Percentiles rank a stretch among this genome's conserved stretches.
Evolutionary conservation across 2,113 vertebrate genomes (phyloP).

Genomic region (Brachionichthys hirsutus): DNA sequence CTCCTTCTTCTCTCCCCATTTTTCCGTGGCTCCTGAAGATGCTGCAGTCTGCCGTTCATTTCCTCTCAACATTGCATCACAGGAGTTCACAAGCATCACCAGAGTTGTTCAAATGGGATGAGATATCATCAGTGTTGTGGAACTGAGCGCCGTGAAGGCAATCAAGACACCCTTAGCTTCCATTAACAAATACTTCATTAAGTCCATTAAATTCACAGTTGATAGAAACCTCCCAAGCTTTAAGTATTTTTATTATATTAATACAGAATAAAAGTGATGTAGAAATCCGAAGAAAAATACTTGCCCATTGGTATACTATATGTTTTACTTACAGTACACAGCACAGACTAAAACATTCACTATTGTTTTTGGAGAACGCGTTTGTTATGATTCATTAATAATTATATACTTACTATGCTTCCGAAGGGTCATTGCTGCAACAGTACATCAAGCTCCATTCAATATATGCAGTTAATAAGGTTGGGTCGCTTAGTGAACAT

Average conservation of each 20-base stretch:
- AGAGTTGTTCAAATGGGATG: conserved; percentile 51
- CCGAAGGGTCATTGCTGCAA: conserved; percentile 43
- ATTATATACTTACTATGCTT: conserved; percentile 50
- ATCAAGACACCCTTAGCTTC: conserved; percentile 53
- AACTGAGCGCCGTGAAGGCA: conserved; percentile 43
- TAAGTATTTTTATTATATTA: conserved; percentile 51
- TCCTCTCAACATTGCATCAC: conserved; percentile 41
- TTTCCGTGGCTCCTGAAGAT: conserved; percentile 41
- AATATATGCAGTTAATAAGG: conserved; percentile 64
- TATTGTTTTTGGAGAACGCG: conserved; percentile 58
- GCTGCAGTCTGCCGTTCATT: conserved; percentile 40
- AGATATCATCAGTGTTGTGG: conserved; percentile 38
- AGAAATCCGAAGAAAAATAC: conserved; percentile 46
- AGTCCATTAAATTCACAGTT: conserved; percentile 55
- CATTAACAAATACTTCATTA: conserved; percentile 66
- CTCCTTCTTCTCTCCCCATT: conserved; percentile 40
- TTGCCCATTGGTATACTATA: conserved; percentile 6
- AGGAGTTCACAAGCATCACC: conserved; percentile 38
- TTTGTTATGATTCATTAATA: conserved; percentile 56
- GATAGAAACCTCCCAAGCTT: conserved; percentile 44
- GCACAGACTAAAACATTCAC: conserved; percentile 37
- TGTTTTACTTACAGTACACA: conserved; percentile 31
- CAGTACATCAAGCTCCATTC: conserved; percentile 27
- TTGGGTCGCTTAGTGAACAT: conserved; percentile 37
- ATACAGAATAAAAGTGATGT: conserved; percentile 40